phyloP scores from a whole-genome alignment of 2,888 invertebrate genomes.

The Leptopilina drosophilae region DNA sequence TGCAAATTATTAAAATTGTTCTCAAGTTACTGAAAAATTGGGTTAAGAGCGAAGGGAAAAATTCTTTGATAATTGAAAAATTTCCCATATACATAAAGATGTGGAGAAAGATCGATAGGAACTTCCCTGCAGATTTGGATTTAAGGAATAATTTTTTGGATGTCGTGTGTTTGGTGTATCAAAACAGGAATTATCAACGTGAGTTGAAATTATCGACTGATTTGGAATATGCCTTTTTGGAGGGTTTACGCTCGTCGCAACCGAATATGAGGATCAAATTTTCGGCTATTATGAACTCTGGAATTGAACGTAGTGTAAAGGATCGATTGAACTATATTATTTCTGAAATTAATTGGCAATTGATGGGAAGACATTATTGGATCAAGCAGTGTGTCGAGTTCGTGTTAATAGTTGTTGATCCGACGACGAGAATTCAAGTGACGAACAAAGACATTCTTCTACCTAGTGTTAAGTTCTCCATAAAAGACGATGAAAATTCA shows the following conservation, averaged over 20 bases:
- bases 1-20: constrained; percentile 87
- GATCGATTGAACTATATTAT: constrained; percentile 94
- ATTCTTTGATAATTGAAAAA: constrained; percentile 93
- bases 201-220: constrained; percentile 94
- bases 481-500: constrained; percentile 84
- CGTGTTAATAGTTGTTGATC: constrained; percentile 87
- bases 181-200: constrained; percentile 89
- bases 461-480: constrained; percentile 90
- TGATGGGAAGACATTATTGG: constrained; percentile 97
- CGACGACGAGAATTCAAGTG: constrained; percentile 86
- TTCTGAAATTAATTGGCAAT: constrained; percentile 98
- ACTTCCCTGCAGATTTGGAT: constrained; percentile 93
- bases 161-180: constrained; percentile 93
- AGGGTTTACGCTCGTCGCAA: constrained; percentile 93
- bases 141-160: constrained; percentile 95
- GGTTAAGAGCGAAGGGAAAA: constrained; percentile 89
- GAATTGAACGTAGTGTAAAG: constrained; percentile 90
- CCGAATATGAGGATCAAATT: constrained; percentile 94
- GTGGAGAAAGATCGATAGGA: constrained; percentile 95
- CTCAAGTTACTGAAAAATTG: constrained; percentile 96
- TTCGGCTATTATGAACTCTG: constrained; percentile 94
- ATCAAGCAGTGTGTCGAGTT: constrained; percentile 97
- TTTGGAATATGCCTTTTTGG: constrained; percentile 94
- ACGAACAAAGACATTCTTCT: constrained; percentile 88
- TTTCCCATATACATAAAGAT: constrained; percentile 95